Percentiles rank a stretch among this genome's conserved stretches.
Conservation (phyloP, 2,888 invertebrate species). For the Ischnura elegans region DNA sequence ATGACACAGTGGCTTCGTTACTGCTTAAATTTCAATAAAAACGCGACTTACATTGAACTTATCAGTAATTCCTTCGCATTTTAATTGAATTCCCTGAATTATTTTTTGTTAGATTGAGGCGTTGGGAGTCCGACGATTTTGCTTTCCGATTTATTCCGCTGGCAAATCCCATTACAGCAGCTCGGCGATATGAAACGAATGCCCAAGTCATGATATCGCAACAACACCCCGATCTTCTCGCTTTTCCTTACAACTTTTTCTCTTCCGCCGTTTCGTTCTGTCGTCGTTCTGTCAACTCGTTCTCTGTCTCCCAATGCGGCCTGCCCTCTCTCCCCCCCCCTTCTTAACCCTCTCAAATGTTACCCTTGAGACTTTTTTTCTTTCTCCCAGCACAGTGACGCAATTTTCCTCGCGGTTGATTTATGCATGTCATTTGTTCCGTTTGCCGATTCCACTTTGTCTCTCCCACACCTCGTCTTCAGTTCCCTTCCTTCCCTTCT, state of each 20-base stretch:
- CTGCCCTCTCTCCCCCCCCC: neutral
- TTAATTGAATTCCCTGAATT: no score
- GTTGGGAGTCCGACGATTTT: no score
- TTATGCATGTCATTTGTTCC: neutral
- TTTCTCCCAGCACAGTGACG: neutral
- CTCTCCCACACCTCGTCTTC: neutral
- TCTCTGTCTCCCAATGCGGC: neutral
- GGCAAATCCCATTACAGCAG: no score
- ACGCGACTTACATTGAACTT: no score
- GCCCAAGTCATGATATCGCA: neutral
- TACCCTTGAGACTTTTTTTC: neutral
- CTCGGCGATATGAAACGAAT: no score
- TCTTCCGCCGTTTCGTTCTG: neutral
- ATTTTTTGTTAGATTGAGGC: no score
- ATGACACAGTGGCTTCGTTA: no score
- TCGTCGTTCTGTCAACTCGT: neutral
- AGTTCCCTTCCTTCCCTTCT: neutral
- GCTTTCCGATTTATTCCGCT: no score
- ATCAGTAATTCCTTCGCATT: no score
- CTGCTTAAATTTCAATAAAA: no score
- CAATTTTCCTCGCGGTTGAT: neutral
- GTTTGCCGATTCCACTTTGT: neutral
- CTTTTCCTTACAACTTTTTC: neutral
- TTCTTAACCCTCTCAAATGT: neutral
- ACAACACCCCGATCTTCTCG: neutral